Conservation (phyloP, 2,888 invertebrate genomes). For the Steromphala cineraria region DNA sequence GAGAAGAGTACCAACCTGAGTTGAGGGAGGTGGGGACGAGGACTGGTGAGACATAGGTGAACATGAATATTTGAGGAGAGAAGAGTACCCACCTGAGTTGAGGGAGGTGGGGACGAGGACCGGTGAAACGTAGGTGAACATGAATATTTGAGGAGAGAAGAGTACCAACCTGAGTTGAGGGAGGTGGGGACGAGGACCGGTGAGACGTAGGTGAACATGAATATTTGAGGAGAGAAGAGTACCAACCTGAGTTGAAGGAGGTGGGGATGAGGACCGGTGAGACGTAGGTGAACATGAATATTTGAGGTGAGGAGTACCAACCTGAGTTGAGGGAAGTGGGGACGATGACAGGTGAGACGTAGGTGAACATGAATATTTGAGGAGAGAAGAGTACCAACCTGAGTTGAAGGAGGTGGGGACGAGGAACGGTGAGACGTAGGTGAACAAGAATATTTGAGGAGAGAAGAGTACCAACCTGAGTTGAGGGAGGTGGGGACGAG, state of each 20-base stretch:
- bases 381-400: too few relatives aligned
- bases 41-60: constrained; percentile 34
- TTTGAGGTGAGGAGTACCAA: constrained; percentile 43
- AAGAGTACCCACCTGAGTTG: too few relatives aligned
- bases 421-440: constrained; percentile 35
- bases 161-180: too few relatives aligned
- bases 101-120: constrained; percentile 11
- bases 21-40: constrained; percentile 6
- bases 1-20: too few relatives aligned
- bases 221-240: constrained; percentile 37
- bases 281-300: constrained; percentile 37
- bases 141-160: constrained; percentile 36
- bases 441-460: constrained; percentile 38
- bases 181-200: constrained; percentile 25
- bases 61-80: constrained; percentile 38
- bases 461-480: too few relatives aligned
- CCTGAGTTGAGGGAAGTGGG: not conserved
- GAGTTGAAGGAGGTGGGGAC: not conserved
- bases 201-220: constrained; percentile 37
- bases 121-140: constrained; percentile 39
- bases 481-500: constrained; percentile 6
- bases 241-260: not conserved
- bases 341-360: constrained; percentile 32
- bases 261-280: constrained; percentile 29
- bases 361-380: constrained; percentile 38